These are phyloP conservation scores for Bubo bubo DNA, from an alignment of 2,113 vertebrate species.

Conservation along the genomic window DNA sequence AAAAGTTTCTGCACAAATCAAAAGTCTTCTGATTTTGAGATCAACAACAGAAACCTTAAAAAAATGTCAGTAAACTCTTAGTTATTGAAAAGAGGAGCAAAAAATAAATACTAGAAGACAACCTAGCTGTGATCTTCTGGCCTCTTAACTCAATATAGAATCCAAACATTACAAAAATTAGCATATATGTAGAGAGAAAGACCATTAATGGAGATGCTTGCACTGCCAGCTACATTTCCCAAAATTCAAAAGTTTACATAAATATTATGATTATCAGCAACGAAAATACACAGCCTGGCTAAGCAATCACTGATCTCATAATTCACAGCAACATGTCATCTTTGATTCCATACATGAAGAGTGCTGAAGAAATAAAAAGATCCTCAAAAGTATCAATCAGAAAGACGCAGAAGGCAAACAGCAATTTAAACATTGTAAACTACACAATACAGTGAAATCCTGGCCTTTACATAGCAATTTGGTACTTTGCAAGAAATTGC, in stretches of 20 bases:
- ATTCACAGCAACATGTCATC: neutral
- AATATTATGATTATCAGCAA: neutral
- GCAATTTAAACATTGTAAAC: neutral
- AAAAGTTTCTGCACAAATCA: neutral
- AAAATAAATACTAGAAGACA: neutral
- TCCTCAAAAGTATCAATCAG: neutral
- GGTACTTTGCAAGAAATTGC: neutral
- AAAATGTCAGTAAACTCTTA: neutral
- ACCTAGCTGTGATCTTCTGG: neutral
- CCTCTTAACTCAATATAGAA: neutral
- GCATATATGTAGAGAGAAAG: neutral
- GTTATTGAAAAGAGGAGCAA: neutral
- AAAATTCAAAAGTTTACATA: neutral
- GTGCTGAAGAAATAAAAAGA: neutral
- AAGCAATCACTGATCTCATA: neutral
- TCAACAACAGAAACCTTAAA: neutral
- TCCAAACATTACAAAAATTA: neutral
- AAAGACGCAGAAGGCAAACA: neutral
- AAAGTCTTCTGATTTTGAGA: neutral
- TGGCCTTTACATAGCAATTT: neutral
- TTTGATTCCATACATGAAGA: neutral
- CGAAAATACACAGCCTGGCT: neutral
- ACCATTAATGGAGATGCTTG: neutral
- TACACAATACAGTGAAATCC: neutral
- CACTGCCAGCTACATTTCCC: neutral